These are phyloP conservation scores for Phalera bucephala DNA, from an alignment of 2,888 invertebrate genomes.

Conservation along the genomic window DNA sequence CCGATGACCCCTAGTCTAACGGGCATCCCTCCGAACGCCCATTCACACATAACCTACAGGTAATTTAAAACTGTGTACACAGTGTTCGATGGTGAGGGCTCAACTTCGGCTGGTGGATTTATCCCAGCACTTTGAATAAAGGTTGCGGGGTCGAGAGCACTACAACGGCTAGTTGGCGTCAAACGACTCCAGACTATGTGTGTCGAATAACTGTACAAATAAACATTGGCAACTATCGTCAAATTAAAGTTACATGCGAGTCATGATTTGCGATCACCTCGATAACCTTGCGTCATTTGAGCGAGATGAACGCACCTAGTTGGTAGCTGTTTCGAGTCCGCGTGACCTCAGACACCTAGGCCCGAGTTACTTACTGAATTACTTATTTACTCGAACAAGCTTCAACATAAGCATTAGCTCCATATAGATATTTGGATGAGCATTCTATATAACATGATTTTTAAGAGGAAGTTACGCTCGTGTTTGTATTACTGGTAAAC, in stretches of 20 bases:
- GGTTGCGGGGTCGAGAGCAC: conserved; percentile 74
- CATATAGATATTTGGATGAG: too few relatives aligned
- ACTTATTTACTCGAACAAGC: too few relatives aligned
- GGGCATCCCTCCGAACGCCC: conserved; percentile 55
- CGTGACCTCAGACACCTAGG: background rate
- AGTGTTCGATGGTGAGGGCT: conserved; percentile 25
- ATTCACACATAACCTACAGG: conserved; percentile 14
- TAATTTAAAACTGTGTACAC: conserved; percentile 19
- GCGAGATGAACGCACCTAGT: background rate
- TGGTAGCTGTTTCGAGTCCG: background rate
- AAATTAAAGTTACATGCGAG: conserved; percentile 61
- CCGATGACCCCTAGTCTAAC: conserved; percentile 73
- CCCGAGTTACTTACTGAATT: too few relatives aligned
- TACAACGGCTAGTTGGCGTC: conserved; percentile 65
- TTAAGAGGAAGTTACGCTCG: too few relatives aligned
- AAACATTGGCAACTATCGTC: conserved; percentile 70
- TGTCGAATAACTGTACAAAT: conserved; percentile 72
- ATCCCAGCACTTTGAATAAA: conserved; percentile 68
- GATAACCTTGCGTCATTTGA: conserved; percentile 26
- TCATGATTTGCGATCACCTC: conserved; percentile 36
- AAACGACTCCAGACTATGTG: conserved; percentile 60
- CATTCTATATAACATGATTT: too few relatives aligned
- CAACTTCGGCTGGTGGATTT: conserved; percentile 46
- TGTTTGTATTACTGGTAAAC: too few relatives aligned
- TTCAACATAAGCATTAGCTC: too few relatives aligned